phyloP scores from a whole-genome alignment of 2,797 vertebrate genomes.

The Otolemur crassicaudatus region DNA sequence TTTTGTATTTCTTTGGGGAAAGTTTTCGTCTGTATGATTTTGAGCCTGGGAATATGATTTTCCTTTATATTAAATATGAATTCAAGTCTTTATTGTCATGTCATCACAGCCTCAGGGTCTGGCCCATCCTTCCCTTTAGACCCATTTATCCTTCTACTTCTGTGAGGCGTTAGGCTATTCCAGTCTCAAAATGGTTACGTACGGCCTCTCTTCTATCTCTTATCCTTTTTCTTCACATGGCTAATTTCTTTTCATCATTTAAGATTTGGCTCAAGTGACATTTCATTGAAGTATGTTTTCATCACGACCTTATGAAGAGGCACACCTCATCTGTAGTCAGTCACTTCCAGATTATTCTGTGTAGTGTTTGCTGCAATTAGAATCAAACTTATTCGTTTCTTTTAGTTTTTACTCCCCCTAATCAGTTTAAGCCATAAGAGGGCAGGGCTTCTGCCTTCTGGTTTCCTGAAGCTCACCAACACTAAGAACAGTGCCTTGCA shows the following conservation, averaged over 20 bases:
- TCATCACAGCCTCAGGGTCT: not conserved
- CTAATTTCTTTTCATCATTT: not conserved
- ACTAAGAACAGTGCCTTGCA: not conserved
- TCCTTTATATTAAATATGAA: not conserved
- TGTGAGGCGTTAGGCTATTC: too few species aligned
- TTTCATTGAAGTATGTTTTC: not conserved
- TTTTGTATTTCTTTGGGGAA: not conserved
- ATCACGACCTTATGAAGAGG: not conserved
- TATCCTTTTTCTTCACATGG: not conserved
- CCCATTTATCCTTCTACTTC: not conserved
- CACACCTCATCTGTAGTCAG: not conserved
- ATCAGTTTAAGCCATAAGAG: not conserved
- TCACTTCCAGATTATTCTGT: not conserved
- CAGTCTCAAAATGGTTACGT: not conserved
- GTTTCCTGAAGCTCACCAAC: not conserved
- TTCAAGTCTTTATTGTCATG: not conserved
- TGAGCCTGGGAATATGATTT: not conserved
- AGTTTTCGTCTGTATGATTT: not conserved
- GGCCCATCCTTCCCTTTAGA: not conserved
- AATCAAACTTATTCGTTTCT: not conserved
- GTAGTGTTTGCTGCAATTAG: not conserved
- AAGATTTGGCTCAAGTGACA: not conserved
- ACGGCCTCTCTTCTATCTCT: not conserved
- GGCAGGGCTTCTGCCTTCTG: not conserved
- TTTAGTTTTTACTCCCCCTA: not conserved